Conservation (phyloP, 2,797 vertebrate genomes). For the Pseudocheirus occidentalis region DNA sequence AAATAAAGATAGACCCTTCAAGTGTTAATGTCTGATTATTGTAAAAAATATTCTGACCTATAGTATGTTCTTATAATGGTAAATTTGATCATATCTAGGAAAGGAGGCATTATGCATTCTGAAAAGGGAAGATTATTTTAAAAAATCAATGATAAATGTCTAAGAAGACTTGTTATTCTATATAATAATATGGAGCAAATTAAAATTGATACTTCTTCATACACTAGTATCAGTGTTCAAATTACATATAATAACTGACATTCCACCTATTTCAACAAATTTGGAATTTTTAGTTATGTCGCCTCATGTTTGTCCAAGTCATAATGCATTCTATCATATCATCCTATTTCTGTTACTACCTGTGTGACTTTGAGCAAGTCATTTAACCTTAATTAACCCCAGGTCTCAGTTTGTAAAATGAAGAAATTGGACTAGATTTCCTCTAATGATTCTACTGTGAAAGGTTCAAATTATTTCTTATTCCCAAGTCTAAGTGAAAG, state of each 20-base stretch:
- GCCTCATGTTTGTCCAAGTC: slow-evolving; percentile 15
- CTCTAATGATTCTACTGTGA: slow-evolving; percentile 27
- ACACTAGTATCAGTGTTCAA: slow-evolving; percentile 47
- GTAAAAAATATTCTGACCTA: slow-evolving; percentile 70
- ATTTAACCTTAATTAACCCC: neutral
- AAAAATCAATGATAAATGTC: slow-evolving; percentile 34
- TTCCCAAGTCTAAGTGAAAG: slow-evolving; percentile 14
- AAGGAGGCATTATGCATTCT: slow-evolving; percentile 58
- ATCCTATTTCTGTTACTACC: neutral
- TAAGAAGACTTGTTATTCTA: neutral
- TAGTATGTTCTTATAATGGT: slow-evolving; percentile 48
- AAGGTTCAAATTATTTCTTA: slow-evolving; percentile 48
- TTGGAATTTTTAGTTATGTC: slow-evolving; percentile 11
- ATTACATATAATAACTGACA: slow-evolving; percentile 15
- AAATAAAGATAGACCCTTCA: slow-evolving; percentile 78
- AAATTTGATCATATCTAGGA: slow-evolving; percentile 65
- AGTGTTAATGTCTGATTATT: slow-evolving; percentile 74
- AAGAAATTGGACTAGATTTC: neutral
- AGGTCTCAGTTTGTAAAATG: neutral
- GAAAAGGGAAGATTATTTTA: slow-evolving; percentile 59
- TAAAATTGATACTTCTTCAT: neutral
- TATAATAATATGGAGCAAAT: slow-evolving; percentile 11
- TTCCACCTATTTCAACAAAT: slow-evolving; percentile 44
- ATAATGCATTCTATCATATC: slow-evolving; percentile 18
- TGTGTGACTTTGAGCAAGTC: neutral